A percentile compares a stretch with the other conserved stretches of the same genome.
phyloP scores from a whole-genome alignment of 2,797 vertebrate genomes.

The Rallus crepitans region DNA sequence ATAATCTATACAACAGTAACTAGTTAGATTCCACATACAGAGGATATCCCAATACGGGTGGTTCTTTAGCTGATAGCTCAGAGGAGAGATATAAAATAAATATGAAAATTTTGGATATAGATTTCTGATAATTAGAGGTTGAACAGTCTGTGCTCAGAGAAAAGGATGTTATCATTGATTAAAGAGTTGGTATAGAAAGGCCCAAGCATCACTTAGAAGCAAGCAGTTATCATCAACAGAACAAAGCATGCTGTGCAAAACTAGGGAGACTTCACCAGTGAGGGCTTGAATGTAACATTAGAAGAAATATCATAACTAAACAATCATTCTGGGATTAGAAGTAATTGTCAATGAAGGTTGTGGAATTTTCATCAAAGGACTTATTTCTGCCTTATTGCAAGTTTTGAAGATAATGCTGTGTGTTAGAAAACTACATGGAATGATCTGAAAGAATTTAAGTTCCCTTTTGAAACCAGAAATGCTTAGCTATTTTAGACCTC shows the following conservation, averaged over 20 bases:
- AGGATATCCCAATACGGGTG: background rate
- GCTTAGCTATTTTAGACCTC: background rate
- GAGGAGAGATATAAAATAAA: background rate
- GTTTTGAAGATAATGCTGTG: background rate
- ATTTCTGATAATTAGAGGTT: background rate
- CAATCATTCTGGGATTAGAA: slow-evolving; percentile 6
- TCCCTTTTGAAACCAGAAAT: slow-evolving; percentile 22
- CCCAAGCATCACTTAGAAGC: background rate
- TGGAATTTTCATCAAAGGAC: slow-evolving; percentile 24
- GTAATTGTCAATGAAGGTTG: background rate
- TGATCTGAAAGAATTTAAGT: background rate
- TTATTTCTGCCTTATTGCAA: slow-evolving; percentile 26
- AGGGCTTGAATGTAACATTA: background rate
- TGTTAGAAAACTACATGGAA: background rate
- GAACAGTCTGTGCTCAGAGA: background rate
- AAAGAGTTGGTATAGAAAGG: background rate
- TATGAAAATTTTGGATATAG: background rate
- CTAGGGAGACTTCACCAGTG: background rate
- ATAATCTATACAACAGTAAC: background rate
- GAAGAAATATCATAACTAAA: slow-evolving; percentile 11
- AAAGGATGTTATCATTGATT: background rate
- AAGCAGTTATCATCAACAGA: background rate
- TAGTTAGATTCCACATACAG: background rate
- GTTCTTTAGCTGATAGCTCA: background rate
- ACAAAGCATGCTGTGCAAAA: background rate